Conservation (phyloP, 2,113 vertebrate genomes). For the Sander lucioperca region DNA sequence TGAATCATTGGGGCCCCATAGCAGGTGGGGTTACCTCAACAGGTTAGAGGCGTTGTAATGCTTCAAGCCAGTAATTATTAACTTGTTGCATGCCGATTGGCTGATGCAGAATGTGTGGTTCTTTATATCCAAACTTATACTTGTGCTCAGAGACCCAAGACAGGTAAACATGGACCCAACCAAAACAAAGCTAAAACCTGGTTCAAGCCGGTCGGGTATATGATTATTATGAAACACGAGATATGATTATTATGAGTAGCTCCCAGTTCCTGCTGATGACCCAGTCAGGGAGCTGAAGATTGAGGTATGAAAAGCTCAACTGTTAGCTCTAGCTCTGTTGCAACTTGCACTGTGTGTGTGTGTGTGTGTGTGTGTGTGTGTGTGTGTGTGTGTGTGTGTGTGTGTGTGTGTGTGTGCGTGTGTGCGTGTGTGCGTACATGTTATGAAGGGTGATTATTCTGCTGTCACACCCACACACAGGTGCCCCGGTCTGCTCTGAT, state of each 20-base stretch:
- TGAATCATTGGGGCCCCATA: too few species aligned
- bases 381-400: too few species aligned
- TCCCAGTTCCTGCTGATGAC: not conserved
- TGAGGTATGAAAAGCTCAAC: not conserved
- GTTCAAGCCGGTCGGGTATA: not conserved
- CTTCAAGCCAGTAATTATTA: too few species aligned
- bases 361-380: too few species aligned
- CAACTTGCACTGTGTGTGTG: too few species aligned
- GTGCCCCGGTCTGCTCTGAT: not conserved
- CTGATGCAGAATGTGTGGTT: not conserved
- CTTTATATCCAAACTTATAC: not conserved
- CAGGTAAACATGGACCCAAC: too few species aligned
- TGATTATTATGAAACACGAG: not conserved
- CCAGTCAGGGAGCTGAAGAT: not conserved
- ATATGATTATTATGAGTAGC: not conserved
- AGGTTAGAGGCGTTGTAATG: too few species aligned
- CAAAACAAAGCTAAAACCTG: not conserved
- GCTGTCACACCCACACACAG: not conserved
- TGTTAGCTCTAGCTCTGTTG: not conserved
- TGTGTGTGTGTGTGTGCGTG: too few species aligned
- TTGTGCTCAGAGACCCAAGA: too few species aligned
- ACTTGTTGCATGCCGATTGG: not conserved
- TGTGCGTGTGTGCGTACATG: not conserved
- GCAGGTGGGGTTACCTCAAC: too few species aligned
- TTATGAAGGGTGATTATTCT: not conserved